Base-by-base conservation (phyloP, 2,113 vertebrate genomes). In the Hippolais icterina region DNA sequence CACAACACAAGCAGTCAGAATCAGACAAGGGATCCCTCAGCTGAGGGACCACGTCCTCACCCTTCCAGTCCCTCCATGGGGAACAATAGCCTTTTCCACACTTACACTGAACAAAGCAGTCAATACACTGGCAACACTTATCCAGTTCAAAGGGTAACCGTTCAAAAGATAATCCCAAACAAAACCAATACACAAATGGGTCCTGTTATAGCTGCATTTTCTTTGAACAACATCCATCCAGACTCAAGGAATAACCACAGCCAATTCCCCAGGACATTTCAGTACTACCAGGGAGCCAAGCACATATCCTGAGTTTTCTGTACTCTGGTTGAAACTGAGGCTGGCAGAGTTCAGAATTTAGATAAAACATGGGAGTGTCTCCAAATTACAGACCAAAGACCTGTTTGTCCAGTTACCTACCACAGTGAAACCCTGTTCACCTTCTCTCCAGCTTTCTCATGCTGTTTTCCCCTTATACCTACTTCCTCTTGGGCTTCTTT, bases 331-430 rank as follows among this genome's bases (percentile, higher is more conserved):
- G 63, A 93, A 95, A 90, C 56, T 24, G 23, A 81, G 44, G 54
- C 31, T 11, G 7, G 20, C 11, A 66, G 7, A 84, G 64, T 20
- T 89, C 60, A 49, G 46, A 81, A 94, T 21, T 64, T 44, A 81
- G 89, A 92, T 68, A 94, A 89, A 94, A 60, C 39, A 53, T 2
- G 25, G 56, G 77, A 82, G 81, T 76, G 75, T 21, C 65, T 71
- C 35, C 22, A 31, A 77, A 92, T 42, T 44, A 83, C 50, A 63
- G 50, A 56, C 1, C 0, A 5, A 86, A 92, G 72, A 82, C 74
- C 53, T 87, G 83, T 80, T 92, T 78, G 90, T 81, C 80, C 68
- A 75, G 64, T 81, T 44, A 83, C 27, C 23, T 54, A 54, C 4
- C 11, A 31, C 17, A 70, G 37, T 31, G 49, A 79, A 94, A 85